These are phyloP conservation scores for Centropristis striata DNA, from an alignment of 2,113 vertebrate genomes.

Conservation along the genomic window DNA sequence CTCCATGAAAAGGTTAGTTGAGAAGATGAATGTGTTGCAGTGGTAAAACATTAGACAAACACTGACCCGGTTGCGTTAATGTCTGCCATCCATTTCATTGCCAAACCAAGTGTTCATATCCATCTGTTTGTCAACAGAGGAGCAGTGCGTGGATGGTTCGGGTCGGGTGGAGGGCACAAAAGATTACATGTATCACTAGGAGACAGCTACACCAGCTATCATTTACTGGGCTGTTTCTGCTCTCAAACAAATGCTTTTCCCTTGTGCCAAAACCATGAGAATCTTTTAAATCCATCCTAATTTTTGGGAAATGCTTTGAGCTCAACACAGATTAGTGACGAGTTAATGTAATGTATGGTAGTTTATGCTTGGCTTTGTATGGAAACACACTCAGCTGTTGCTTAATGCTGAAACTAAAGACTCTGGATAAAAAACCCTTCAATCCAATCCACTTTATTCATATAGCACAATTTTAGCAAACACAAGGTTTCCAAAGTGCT, in stretches of 20 bases:
- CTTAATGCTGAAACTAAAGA: constrained; percentile 4
- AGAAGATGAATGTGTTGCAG: constrained; percentile 38
- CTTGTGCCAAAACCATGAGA: constrained; percentile 23
- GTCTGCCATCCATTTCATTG: constrained; percentile 55
- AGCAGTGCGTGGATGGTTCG: constrained; percentile 28
- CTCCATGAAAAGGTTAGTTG: constrained; percentile 30
- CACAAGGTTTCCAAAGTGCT: no score
- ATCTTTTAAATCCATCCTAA: constrained; percentile 35
- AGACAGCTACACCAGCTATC: constrained; percentile 29
- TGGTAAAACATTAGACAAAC: constrained; percentile 39
- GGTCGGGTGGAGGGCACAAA: constrained; percentile 10
- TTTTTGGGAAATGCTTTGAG: constrained; percentile 18
- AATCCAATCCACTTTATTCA: no score
- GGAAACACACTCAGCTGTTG: constrained; percentile 30
- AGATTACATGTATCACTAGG: constrained; percentile 55
- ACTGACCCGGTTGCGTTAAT: constrained; percentile 37
- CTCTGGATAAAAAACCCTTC: no score
- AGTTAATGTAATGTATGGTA: constrained; percentile 16
- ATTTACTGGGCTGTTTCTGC: constrained; percentile 33
- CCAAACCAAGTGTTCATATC: constrained; percentile 42
- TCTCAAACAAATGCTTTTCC: constrained; percentile 35
- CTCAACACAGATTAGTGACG: constrained; percentile 19
- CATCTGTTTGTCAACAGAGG: constrained; percentile 52
- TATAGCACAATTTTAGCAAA: no score
- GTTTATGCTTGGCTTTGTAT: constrained; percentile 29